Conservation (phyloP, 37 sponge, comb jelly and placozoan genomes). For the Petrosia ficiformis region DNA sequence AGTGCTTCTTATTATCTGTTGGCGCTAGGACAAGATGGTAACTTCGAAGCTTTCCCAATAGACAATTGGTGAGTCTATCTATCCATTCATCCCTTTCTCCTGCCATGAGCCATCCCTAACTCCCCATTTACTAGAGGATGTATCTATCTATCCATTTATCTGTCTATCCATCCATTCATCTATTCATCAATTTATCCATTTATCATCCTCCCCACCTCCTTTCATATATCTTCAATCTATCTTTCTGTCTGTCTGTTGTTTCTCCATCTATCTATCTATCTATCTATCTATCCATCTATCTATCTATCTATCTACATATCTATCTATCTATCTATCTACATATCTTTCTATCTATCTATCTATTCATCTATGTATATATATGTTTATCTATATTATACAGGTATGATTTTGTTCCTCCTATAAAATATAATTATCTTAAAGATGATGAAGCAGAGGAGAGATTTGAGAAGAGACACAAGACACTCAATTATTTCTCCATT, state of each 20-base stretch:
- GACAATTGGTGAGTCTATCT: constrained; percentile 51
- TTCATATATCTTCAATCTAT: not conserved
- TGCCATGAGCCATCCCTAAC: not conserved
- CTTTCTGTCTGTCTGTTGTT: too few relatives aligned
- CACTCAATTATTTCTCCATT: constrained; percentile 80
- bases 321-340: too few relatives aligned
- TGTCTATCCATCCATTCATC: too few relatives aligned
- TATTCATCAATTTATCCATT: too few relatives aligned
- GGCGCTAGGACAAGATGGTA: constrained; percentile 35
- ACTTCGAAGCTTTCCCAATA: constrained; percentile 82
- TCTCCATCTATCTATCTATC: too few relatives aligned
- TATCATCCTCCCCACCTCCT: not conserved
- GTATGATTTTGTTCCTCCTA: constrained; percentile 78
- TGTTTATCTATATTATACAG: too few relatives aligned
- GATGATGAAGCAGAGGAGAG: constrained; percentile 89
- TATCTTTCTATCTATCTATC: too few relatives aligned
- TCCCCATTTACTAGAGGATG: not conserved
- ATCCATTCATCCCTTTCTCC: not conserved
- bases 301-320: too few relatives aligned
- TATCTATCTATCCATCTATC: too few relatives aligned
- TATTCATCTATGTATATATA: too few relatives aligned
- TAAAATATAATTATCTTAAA: constrained; percentile 80
- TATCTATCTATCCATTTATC: too few relatives aligned
- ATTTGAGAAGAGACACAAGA: constrained; percentile 77
- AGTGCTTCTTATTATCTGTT: constrained; percentile 82